Evolutionary conservation across 1,140 invertebrate genomes (phyloP), one percentile per base, ranked within the genome.

Genomic region (Drosophila rhopaloa): DNA sequence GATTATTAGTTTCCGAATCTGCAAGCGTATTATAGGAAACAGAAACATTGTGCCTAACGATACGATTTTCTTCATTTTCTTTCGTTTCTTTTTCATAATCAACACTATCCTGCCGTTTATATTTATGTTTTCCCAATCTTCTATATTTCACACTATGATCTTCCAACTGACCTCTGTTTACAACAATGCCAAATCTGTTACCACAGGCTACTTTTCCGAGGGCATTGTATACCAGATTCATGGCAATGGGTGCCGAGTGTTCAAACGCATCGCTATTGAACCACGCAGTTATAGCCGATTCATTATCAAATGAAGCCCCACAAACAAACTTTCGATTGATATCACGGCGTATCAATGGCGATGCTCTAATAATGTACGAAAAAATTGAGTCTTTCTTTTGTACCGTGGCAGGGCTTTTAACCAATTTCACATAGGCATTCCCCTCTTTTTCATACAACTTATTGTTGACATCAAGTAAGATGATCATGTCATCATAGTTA

Each of bases 221-320:
- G 3, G 95, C 93, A 79, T 95, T 94, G 63, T 95, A 93, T 1
- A 95, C 91, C 24, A 94, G 83, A 48, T 93, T 93, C 41, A 96
- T 86, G 1, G 95, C 92, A 11, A 95, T 93, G 0, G 94, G 94
- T 7, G 95, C 93, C 37, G 95, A 93, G 89, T 97, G 62, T 5
- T 29, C 96, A 81, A 94, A 96, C 0, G 96, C 93, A 63, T 94
- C 93, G 78, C 94, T 94, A 65, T 94, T 94, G 84, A 94, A 94
- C 93, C 94, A 94, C 19, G 93, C 93, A 9, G 29, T 46, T 9
- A 93, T 92, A 16, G 78, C 83, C 0, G 24, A 19, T 16, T 11
- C 1, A 24, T 48, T 9, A 4, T 48, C 27, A 27, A 59, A 59
- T 2, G 44, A 38, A 8, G 44, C 57, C 4, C 57, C 57, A 9